Conservation (phyloP, 2,888 invertebrate genomes). For the Eucera pruinosa region DNA sequence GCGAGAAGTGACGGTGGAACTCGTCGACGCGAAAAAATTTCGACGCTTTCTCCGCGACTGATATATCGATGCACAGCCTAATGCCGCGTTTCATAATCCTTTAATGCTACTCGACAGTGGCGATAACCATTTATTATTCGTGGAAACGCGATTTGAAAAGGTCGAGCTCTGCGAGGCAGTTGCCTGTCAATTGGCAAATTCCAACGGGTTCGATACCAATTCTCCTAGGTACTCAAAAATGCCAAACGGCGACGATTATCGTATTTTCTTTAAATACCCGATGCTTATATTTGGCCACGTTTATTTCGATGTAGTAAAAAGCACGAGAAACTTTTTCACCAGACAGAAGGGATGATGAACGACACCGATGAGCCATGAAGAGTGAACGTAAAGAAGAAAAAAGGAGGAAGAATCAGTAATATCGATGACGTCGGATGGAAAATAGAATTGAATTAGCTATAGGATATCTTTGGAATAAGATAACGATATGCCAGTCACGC, state of each 20-base stretch:
- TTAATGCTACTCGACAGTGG: conserved; percentile 48
- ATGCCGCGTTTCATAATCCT: conserved; percentile 54
- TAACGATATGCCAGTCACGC: conserved; percentile 2
- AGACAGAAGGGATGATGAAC: conserved; percentile 9
- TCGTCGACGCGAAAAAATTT: conserved; percentile 17
- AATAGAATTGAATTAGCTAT: not conserved
- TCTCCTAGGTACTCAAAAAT: conserved; percentile 40
- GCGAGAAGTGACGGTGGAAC: conserved; percentile 8
- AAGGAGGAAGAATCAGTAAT: not conserved
- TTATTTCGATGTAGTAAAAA: not conserved
- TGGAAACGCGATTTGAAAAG: conserved; percentile 54
- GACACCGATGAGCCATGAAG: not conserved
- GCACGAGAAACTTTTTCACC: not conserved
- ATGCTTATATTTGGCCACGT: not conserved
- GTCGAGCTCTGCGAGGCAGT: conserved; percentile 44
- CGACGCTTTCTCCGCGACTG: conserved; percentile 36
- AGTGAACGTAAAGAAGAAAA: not conserved
- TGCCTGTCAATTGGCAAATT: conserved; percentile 44
- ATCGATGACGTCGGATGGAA: not conserved
- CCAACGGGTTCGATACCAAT: conserved; percentile 37
- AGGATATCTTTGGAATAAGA: conserved; percentile 6
- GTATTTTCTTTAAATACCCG: conserved; percentile 3
- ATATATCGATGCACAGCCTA: conserved; percentile 44
- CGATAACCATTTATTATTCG: conserved; percentile 59
- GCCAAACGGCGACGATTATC: conserved; percentile 31